These are phyloP conservation scores for Lepus timidus DNA, from an alignment of 2,113 vertebrate genomes.

Conservation along the genomic window DNA sequence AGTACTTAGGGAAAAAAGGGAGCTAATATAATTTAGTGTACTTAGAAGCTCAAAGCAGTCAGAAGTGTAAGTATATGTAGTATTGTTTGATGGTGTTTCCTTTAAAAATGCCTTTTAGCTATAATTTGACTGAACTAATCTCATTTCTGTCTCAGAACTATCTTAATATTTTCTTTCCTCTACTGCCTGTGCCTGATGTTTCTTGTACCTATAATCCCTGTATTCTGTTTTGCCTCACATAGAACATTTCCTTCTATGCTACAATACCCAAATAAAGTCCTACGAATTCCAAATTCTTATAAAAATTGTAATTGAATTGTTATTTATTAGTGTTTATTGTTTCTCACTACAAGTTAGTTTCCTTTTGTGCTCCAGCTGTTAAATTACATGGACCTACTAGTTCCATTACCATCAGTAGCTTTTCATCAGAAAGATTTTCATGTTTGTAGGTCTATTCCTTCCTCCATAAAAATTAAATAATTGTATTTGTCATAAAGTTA, in stretches of 20 bases:
- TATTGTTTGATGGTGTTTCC: not conserved
- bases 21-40: not conserved
- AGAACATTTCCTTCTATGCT: not conserved
- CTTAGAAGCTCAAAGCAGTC: not conserved
- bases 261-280: not conserved
- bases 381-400: not conserved
- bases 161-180: not conserved
- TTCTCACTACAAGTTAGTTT: not conserved
- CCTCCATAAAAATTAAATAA: not conserved
- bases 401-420: not conserved
- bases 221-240: not conserved
- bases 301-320: not conserved
- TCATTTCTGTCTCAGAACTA: not conserved
- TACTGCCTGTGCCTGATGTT: not conserved
- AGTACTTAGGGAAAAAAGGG: not conserved
- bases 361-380: constrained; percentile 13
- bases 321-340: not conserved
- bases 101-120: not conserved
- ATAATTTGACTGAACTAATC: not conserved
- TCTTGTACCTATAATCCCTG: not conserved
- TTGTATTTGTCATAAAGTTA: not conserved
- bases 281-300: not conserved
- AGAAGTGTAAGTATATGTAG: not conserved
- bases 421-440: not conserved
- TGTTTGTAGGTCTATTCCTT: not conserved